phyloP scores from a whole-genome alignment of 2,113 vertebrate genomes.

The Leuciscus idus region DNA sequence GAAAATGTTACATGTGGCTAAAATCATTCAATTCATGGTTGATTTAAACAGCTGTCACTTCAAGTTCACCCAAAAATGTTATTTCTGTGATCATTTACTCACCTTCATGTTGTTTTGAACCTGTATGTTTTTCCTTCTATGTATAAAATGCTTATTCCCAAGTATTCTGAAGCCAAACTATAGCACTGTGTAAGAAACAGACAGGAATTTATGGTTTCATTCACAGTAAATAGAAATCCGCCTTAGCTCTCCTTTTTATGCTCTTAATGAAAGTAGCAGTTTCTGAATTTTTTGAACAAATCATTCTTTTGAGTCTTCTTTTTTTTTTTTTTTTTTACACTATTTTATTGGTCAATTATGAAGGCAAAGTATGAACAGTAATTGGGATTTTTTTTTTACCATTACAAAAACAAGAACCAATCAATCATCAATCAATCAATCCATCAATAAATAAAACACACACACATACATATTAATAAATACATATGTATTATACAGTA shows the following conservation, averaged over 20 bases:
- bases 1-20: not conserved
- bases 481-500: too few species aligned
- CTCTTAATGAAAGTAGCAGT: not conserved
- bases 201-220: not conserved
- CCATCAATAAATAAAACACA: too few species aligned
- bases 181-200: not conserved
- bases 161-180: not conserved
- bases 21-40: not conserved
- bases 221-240: not conserved
- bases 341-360: too few species aligned
- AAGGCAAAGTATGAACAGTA: too few species aligned
- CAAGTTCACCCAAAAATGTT: not conserved
- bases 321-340: too few species aligned
- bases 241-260: not conserved
- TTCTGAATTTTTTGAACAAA: too few species aligned
- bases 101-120: not conserved
- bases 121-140: not conserved
- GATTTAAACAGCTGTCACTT: not conserved
- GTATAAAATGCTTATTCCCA: not conserved
- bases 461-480: too few species aligned
- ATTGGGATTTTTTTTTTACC: too few species aligned
- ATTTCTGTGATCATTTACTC: not conserved
- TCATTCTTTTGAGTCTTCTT: too few species aligned
- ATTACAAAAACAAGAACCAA: too few species aligned
- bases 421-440: too few species aligned